These are phyloP conservation scores for Trichopria drosophilae DNA, from an alignment of 2,888 invertebrate species.

Conservation along the genomic window DNA sequence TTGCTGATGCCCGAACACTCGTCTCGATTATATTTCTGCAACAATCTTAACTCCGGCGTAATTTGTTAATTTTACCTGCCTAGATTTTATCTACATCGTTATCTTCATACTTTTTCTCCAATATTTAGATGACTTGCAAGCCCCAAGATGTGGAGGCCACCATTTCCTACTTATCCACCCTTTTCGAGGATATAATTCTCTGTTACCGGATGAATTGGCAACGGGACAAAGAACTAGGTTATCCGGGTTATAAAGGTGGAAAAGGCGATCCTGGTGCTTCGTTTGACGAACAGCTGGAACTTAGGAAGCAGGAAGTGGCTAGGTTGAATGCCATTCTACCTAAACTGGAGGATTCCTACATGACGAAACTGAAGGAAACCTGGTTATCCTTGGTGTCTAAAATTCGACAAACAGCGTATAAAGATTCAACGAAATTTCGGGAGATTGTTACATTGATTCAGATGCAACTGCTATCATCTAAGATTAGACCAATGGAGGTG, in stretches of 20 bases:
- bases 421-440: conserved; percentile 29
- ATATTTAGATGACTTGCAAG: too few relatives aligned
- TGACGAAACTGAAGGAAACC: conserved; percentile 36
- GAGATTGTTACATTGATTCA: conserved; percentile 33
- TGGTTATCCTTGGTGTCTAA: conserved; percentile 36
- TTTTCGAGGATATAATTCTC: conserved; percentile 48
- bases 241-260: conserved; percentile 43
- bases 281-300: conserved; percentile 37
- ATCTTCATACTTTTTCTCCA: too few relatives aligned
- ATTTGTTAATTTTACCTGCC: too few relatives aligned
- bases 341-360: conserved; percentile 43
- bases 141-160: conserved; percentile 35
- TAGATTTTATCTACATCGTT: too few relatives aligned
- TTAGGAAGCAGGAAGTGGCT: conserved; percentile 39
- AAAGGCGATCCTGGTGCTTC: conserved; percentile 35
- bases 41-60: too few relatives aligned
- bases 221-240: conserved; percentile 47
- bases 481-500: background rate
- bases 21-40: too few relatives aligned
- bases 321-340: conserved; percentile 44
- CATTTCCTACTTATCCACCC: conserved; percentile 33
- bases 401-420: conserved; percentile 31
- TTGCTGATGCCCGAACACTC: too few relatives aligned
- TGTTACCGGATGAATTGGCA: conserved; percentile 52
- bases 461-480: conserved; percentile 26